Evolutionary conservation across 2,113 vertebrate species (phyloP).

Genomic region (Xenus cinereus): DNA sequence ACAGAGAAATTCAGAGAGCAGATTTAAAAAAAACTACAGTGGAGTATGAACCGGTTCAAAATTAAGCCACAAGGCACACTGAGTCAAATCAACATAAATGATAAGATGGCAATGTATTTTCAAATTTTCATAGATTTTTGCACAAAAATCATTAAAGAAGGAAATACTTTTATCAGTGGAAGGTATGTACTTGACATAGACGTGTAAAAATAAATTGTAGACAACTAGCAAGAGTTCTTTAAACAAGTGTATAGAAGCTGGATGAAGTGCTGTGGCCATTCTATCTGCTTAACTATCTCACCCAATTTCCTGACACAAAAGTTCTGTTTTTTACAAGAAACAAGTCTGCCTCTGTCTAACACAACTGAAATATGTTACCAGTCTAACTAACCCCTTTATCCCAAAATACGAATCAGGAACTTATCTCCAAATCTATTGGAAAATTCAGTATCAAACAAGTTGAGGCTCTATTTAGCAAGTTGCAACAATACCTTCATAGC

Average conservation of each 20-base stretch:
- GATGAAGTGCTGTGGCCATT: neutral
- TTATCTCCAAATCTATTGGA: neutral
- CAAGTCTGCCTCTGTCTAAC: neutral
- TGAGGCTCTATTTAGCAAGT: neutral
- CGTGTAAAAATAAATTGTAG: rapidly evolving
- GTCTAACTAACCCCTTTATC: neutral
- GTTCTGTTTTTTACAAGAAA: neutral
- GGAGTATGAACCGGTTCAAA: rapidly evolving
- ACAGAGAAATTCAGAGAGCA: neutral
- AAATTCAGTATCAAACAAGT: neutral
- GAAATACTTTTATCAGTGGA: neutral
- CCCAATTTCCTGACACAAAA: neutral
- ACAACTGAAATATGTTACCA: neutral
- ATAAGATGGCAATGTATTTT: neutral
- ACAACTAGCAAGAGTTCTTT: neutral
- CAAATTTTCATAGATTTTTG: neutral
- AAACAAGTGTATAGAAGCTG: rapidly evolving
- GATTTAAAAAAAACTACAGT: neutral
- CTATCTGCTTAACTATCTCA: neutral
- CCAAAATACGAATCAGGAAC: neutral
- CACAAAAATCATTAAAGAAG: neutral
- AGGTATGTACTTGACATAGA: neutral
- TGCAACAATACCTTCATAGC: neutral
- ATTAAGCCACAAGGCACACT: neutral
- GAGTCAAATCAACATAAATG: neutral